A percentile compares a stretch with the other conserved stretches of the same genome.
phyloP scores from a whole-genome alignment of 2,797 vertebrate species.

The Crenichthys baileyi region DNA sequence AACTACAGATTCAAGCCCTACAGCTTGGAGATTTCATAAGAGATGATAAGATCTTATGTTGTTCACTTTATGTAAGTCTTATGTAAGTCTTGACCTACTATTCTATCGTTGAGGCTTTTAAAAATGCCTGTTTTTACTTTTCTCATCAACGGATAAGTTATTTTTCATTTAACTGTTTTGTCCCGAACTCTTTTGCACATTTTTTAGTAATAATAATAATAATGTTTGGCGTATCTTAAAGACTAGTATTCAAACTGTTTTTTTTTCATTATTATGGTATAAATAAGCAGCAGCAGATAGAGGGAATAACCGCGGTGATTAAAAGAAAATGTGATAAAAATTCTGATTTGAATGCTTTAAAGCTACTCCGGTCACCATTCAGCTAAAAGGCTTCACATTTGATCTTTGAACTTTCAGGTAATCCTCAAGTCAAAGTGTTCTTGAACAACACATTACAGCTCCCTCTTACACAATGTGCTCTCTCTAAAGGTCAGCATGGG shows the following conservation, averaged over 20 bases:
- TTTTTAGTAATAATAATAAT: background rate
- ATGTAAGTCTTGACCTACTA: background rate
- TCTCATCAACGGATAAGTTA: background rate
- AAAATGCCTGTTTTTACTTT: background rate
- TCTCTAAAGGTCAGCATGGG: background rate
- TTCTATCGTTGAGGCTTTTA: background rate
- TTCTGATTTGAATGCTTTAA: background rate
- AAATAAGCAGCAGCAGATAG: background rate
- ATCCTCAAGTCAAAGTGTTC: background rate
- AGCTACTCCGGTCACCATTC: background rate
- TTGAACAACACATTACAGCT: slow-evolving; percentile 8
- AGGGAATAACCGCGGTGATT: background rate
- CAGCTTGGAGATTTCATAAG: background rate
- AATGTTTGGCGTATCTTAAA: too few relatives aligned
- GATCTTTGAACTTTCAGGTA: background rate
- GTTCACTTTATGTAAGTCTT: background rate
- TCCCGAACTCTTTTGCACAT: background rate
- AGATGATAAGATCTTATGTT: background rate
- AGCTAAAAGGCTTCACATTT: background rate
- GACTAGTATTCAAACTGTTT: too few relatives aligned
- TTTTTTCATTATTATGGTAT: background rate
- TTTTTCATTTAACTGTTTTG: background rate
- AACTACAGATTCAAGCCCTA: background rate
- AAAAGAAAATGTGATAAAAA: background rate
- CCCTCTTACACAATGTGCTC: background rate